Base-by-base conservation (phyloP, 2,888 invertebrate species). In the Pimpla rufipes region DNA sequence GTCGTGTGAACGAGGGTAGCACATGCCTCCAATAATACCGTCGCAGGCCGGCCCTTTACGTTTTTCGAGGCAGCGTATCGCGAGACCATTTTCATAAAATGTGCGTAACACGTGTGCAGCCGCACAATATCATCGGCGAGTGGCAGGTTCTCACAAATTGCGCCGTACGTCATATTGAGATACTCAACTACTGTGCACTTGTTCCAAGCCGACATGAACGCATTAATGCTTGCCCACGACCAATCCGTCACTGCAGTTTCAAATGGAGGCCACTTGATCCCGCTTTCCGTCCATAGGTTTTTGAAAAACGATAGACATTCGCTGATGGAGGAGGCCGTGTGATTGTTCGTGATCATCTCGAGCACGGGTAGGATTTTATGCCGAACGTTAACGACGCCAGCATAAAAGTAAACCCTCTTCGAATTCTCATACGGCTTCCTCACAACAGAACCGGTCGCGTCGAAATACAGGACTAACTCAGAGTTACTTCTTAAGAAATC, bases 221-320 rank as follows among this genome's bases (percentile, higher is more conserved):
- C 81, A 35, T 81, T 81, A 4, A 81, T 81, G 67, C 77, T 80
- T 8, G 80, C 77, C 76, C 79, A 83, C 10, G 68, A 50, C 81
- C 57, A 77, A 66, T 81, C 78, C 21, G 77, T 80, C 7, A 81
- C 35, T 11, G 68, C 62, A 18, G 50, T 23, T 47, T 78, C 47
- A 21, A 81, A 84, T 29, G 71, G 67, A n/a, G 84, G 84, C 81
- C 70, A 84, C 16, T 68, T 59, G 18, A 84, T 57, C 10, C 59
- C 59, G 23, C 40, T 67, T 2, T 64, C 71, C 4, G n/a, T 11
- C 75, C 78, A 84, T 10, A 62, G 21, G 4, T 59, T 55, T 23
- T 57, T 42, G 35, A 73, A 73, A 52, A 23, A 68, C 0, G 11
- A 13, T 10, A 81, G 47, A 29, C 52, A 81, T 45, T 81, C 47